phyloP scores from a whole-genome alignment of 1,140 invertebrate species.

The Tetramorium alpestre region DNA sequence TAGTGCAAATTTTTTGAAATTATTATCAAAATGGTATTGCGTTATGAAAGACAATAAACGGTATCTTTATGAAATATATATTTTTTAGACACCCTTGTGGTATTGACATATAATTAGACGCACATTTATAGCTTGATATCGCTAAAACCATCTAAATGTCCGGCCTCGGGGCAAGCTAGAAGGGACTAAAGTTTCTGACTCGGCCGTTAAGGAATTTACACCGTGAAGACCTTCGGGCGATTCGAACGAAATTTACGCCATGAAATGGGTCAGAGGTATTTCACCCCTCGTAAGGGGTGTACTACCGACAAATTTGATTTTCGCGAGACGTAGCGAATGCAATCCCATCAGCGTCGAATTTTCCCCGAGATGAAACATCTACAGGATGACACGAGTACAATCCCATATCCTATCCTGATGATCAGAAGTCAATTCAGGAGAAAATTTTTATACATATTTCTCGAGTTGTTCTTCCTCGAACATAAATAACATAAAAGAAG shows the following conservation, averaged over 20 bases:
- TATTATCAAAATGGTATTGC: background rate
- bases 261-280: slow-evolving; percentile 76
- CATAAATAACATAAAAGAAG: background rate
- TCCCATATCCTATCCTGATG: background rate
- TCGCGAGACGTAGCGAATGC: slow-evolving; percentile 53
- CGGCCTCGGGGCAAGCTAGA: slow-evolving; percentile 68
- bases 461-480: background rate
- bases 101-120: slow-evolving; percentile 6
- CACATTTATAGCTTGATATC: slow-evolving; percentile 57
- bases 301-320: slow-evolving; percentile 70
- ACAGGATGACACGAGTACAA: slow-evolving; percentile 17
- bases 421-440: slow-evolving; percentile 6
- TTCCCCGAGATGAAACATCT: slow-evolving; percentile 44
- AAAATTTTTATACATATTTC: background rate
- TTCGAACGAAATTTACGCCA: slow-evolving; percentile 71
- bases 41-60: background rate
- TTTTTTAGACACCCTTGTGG: background rate
- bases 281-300: slow-evolving; percentile 25
- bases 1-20: background rate
- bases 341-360: slow-evolving; percentile 45
- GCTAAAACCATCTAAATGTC: slow-evolving; percentile 75
- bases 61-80: background rate
- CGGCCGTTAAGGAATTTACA: slow-evolving; percentile 72
- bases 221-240: slow-evolving; percentile 69
- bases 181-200: slow-evolving; percentile 63